These are phyloP conservation scores for Homalodisca vitripennis DNA, from an alignment of 1,140 invertebrate species.

Conservation along the genomic window DNA sequence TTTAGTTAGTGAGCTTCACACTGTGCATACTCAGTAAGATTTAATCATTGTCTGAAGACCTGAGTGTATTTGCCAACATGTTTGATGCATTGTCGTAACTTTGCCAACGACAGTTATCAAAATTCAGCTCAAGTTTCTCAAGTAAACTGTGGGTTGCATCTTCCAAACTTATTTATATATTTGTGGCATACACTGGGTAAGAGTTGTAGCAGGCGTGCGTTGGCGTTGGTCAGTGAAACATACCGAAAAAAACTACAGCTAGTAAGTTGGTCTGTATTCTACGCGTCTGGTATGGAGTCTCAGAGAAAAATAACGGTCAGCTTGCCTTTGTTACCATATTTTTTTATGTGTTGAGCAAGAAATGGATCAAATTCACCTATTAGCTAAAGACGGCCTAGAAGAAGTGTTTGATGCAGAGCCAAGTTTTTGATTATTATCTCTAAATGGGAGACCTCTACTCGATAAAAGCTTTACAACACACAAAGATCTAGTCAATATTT, in stretches of 20 bases:
- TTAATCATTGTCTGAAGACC: neutral
- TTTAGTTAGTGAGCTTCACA: constrained; percentile 8
- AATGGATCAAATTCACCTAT: no score
- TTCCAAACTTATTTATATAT: no score
- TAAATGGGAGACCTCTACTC: no score
- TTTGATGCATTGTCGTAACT: no score
- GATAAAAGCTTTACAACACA: constrained; percentile 12
- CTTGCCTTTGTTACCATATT: constrained; percentile 13
- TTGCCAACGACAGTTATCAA: neutral
- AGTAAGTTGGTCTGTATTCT: neutral
- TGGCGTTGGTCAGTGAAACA: no score
- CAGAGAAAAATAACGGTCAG: neutral
- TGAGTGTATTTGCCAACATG: no score
- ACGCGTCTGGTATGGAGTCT: neutral
- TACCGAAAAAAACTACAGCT: neutral
- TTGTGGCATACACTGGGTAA: neutral
- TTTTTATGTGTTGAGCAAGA: neutral
- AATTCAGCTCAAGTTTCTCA: neutral
- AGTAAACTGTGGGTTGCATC: no score
- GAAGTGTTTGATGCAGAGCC: constrained; percentile 14
- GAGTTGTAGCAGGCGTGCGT: constrained; percentile 11
- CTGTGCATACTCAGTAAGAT: neutral
- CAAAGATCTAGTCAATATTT: constrained; percentile 1
- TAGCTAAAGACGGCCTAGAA: neutral
- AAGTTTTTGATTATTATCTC: constrained; percentile 9